Evolutionary conservation across 2,888 invertebrate species (phyloP).

Genomic region (Caenorhabditis sp.): DNA sequence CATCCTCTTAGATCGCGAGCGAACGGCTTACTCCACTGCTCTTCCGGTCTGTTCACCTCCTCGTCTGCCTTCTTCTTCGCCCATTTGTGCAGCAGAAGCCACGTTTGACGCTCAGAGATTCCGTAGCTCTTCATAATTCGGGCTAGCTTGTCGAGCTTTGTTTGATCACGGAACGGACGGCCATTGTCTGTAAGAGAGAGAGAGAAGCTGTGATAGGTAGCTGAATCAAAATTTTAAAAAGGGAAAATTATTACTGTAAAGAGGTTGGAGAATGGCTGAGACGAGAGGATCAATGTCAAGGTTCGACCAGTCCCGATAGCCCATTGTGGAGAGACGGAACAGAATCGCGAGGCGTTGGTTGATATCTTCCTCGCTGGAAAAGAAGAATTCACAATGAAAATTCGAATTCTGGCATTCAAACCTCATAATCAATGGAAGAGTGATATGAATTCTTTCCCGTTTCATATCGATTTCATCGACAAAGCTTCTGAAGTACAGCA

Average conservation of each 20-base stretch:
- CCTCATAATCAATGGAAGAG: conserved; percentile 64
- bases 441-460: conserved; percentile 66
- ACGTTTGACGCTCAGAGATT: conserved; percentile 50
- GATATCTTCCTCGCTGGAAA: conserved; percentile 49
- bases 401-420: background rate
- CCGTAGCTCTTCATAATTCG: conserved; percentile 63
- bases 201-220: too few relatives aligned
- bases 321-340: conserved; percentile 58
- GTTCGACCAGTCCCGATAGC: conserved; percentile 62
- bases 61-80: conserved; percentile 46
- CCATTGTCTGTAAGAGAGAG: conserved; percentile 37
- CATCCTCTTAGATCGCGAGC: conserved; percentile 54
- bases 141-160: conserved; percentile 43
- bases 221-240: too few relatives aligned
- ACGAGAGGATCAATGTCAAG: conserved; percentile 48
- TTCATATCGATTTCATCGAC: conserved; percentile 66
- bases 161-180: conserved; percentile 21
- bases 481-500: conserved; percentile 63
- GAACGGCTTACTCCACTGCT: conserved; percentile 32
- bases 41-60: conserved; percentile 7
- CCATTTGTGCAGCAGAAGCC: conserved; percentile 58
- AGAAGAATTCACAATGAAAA: too few relatives aligned
- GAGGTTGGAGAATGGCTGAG: conserved; percentile 57
- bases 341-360: conserved; percentile 59
- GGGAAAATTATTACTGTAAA: conserved; percentile 61